Conservation (phyloP, 1,140 invertebrate genomes). For the Linepithema humile region DNA sequence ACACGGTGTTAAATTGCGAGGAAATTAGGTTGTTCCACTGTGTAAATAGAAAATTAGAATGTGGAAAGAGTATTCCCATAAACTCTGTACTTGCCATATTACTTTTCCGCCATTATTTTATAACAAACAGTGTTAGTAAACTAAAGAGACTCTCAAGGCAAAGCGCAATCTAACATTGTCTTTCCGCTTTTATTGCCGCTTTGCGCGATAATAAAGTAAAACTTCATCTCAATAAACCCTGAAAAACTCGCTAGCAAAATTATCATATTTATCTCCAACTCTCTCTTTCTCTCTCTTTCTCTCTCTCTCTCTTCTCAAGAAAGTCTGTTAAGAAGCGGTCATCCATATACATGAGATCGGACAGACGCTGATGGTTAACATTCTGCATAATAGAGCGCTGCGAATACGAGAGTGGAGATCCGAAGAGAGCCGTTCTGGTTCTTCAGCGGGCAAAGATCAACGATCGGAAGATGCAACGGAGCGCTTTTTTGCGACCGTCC, state of each 20-base stretch:
- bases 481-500: not conserved
- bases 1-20: slow-evolving; percentile 18
- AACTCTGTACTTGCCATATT: not conserved
- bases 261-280: no score
- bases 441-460: slow-evolving; percentile 47
- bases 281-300: not conserved
- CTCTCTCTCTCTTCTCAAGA: not conserved
- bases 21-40: slow-evolving; percentile 37
- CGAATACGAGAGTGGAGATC: not conserved
- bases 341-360: not conserved
- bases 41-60: slow-evolving; percentile 34
- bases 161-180: no score
- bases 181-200: not conserved
- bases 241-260: not conserved
- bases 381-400: not conserved
- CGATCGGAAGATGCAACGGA: slow-evolving; percentile 28
- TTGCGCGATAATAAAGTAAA: not conserved
- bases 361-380: not conserved
- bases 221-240: not conserved
- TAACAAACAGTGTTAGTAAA: not conserved
- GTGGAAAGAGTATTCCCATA: slow-evolving; percentile 1
- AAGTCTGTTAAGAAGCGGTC: not conserved
- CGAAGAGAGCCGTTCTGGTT: slow-evolving; percentile 22
- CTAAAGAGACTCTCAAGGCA: not conserved
- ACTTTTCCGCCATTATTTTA: not conserved